These are phyloP conservation scores for Scomber japonicus DNA, from an alignment of 2,113 vertebrate genomes.

Conservation along the genomic window DNA sequence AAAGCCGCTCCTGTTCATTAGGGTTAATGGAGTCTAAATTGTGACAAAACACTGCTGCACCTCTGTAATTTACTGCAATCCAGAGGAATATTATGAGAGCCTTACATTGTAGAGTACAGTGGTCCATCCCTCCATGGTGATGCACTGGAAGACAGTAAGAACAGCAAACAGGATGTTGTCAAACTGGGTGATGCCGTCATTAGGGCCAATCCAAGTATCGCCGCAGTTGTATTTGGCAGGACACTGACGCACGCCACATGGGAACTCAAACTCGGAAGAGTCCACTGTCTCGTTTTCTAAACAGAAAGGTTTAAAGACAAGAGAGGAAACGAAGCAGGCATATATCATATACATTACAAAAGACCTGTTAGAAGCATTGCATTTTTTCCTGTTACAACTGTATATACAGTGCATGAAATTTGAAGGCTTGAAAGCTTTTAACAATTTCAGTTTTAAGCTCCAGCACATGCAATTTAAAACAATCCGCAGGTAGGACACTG, in stretches of 20 bases:
- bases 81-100: slow-evolving; percentile 5
- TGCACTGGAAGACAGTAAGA: slow-evolving; percentile 99
- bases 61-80: slow-evolving; percentile 18
- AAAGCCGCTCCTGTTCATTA: slow-evolving; percentile 29
- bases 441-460: not conserved
- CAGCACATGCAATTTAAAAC: not conserved
- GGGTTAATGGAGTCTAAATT: slow-evolving; percentile 32
- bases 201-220: slow-evolving; percentile 93
- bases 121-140: slow-evolving; percentile 99
- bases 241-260: slow-evolving; percentile 91
- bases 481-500: not conserved
- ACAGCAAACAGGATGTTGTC: slow-evolving; percentile 99
- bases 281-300: slow-evolving; percentile 80
- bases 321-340: not conserved
- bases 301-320: not conserved
- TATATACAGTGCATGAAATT: not conserved
- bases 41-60: slow-evolving; percentile 17
- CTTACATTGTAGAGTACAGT: slow-evolving; percentile 98
- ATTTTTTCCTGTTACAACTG: not conserved
- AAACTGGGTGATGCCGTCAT: slow-evolving; percentile 98
- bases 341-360: not conserved
- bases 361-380: not conserved
- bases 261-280: slow-evolving; percentile 81
- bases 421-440: not conserved
- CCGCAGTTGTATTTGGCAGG: slow-evolving; percentile 90